Conservation (phyloP, 2,797 vertebrate species). For the Rhinella marina region DNA sequence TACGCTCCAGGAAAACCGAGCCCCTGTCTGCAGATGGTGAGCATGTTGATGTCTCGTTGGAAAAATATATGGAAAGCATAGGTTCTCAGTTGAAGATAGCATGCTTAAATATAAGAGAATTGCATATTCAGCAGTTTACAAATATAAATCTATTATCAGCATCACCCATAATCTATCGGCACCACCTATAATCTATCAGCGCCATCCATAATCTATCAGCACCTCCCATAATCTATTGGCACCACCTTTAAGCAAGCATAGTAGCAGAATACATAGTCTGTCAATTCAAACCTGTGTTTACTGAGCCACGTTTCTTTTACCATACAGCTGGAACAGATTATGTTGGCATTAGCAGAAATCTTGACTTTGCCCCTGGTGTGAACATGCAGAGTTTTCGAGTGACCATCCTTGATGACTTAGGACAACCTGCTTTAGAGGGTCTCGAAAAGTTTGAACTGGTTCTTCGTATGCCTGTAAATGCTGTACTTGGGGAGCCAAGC, state of each 20-base stretch:
- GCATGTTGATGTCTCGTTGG: background rate
- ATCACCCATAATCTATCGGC: background rate
- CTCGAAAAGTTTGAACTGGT: constrained; percentile 84
- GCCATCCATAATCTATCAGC: background rate
- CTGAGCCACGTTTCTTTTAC: constrained; percentile 13
- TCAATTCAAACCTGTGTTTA: background rate
- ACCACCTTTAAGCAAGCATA: too few relatives aligned
- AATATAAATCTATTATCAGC: background rate
- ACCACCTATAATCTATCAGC: background rate
- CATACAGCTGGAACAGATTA: constrained; percentile 85
- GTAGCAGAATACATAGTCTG: background rate
- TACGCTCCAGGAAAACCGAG: constrained; percentile 82
- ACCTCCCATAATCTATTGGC: background rate
- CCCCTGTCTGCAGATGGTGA: constrained; percentile 84
- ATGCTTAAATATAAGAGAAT: background rate
- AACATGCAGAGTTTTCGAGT: constrained; percentile 83
- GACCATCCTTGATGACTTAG: constrained; percentile 84
- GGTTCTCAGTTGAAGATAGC: background rate
- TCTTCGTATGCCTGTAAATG: constrained; percentile 82
- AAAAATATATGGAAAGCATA: background rate
- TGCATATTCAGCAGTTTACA: background rate
- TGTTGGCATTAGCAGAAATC: constrained; percentile 81
- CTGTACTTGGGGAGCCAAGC: constrained; percentile 84
- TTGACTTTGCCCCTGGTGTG: constrained; percentile 85
- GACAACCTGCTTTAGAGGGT: constrained; percentile 84